Evolutionary conservation across 2,797 vertebrate genomes (phyloP).

Genomic region (Xenops minutus): DNA sequence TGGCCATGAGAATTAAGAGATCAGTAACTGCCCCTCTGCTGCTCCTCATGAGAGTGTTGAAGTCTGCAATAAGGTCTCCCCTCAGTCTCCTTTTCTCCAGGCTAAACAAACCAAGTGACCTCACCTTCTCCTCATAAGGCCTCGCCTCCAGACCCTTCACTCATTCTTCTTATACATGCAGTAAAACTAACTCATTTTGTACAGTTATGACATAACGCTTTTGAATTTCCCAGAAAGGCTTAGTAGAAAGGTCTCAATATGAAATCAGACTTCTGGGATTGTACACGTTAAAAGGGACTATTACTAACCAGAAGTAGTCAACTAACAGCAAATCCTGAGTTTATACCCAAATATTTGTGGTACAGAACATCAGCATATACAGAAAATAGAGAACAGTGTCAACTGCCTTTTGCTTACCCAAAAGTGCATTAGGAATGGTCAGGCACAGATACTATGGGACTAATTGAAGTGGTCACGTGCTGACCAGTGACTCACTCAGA

Average conservation of each 20-base stretch:
- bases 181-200: background rate
- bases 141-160: background rate
- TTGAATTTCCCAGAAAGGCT: background rate
- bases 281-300: background rate
- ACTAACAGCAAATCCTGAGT: background rate
- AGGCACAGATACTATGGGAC: accelerated
- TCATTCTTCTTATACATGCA: background rate
- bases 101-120: background rate
- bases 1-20: background rate
- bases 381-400: background rate
- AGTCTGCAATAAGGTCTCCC: background rate
- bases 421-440: background rate
- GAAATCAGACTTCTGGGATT: background rate
- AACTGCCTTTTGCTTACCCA: background rate
- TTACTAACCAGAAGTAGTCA: background rate
- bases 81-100: background rate
- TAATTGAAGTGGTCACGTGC: background rate
- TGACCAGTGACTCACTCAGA: background rate
- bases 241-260: background rate
- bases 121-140: background rate
- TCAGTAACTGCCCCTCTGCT: background rate
- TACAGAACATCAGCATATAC: background rate
- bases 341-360: background rate
- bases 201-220: background rate
- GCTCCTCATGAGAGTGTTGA: background rate